These are phyloP conservation scores for Zygothrica quintamaculata DNA, from an alignment of 2,888 invertebrate genomes.

Conservation along the genomic window DNA sequence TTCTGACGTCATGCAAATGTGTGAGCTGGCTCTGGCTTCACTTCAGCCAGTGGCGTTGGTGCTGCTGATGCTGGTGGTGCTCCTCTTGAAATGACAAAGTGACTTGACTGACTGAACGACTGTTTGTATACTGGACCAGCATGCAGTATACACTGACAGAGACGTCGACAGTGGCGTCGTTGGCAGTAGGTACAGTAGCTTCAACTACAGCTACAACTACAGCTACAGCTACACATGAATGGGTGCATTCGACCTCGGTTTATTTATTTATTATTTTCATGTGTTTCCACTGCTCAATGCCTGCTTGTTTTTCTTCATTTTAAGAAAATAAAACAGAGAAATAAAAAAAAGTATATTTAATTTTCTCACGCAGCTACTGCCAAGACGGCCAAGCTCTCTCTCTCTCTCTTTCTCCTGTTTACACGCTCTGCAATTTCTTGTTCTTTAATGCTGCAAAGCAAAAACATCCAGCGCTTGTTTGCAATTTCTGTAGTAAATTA, in stretches of 20 bases:
- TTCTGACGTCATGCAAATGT: constrained; percentile 79
- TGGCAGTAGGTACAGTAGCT: constrained; percentile 13
- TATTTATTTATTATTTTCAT: constrained; percentile 80
- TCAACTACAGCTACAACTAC: no score
- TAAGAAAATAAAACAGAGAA: constrained; percentile 37
- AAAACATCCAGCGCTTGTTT: constrained; percentile 40
- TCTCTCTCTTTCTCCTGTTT: no score
- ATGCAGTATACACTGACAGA: constrained; percentile 9
- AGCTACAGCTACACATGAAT: constrained; percentile 56
- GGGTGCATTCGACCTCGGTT: constrained; percentile 76
- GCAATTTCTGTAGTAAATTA: constrained; percentile 77
- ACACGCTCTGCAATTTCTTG: background rate
- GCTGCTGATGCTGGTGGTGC: constrained; percentile 37
- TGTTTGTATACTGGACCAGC: constrained; percentile 20
- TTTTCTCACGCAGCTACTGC: constrained; percentile 53
- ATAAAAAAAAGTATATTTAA: constrained; percentile 31
- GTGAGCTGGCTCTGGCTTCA: constrained; percentile 22
- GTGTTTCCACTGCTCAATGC: constrained; percentile 23
- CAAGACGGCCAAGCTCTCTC: constrained; percentile 2
- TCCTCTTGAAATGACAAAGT: constrained; percentile 70
- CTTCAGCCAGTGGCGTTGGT: background rate
- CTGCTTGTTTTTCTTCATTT: constrained; percentile 55
- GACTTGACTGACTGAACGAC: constrained; percentile 66
- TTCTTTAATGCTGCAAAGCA: constrained; percentile 12
- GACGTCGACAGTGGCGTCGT: constrained; percentile 6